A percentile compares a stretch with the other conserved stretches of the same genome.
phyloP scores from a whole-genome alignment of 2,113 vertebrate genomes.

The Microtus oregoni region DNA sequence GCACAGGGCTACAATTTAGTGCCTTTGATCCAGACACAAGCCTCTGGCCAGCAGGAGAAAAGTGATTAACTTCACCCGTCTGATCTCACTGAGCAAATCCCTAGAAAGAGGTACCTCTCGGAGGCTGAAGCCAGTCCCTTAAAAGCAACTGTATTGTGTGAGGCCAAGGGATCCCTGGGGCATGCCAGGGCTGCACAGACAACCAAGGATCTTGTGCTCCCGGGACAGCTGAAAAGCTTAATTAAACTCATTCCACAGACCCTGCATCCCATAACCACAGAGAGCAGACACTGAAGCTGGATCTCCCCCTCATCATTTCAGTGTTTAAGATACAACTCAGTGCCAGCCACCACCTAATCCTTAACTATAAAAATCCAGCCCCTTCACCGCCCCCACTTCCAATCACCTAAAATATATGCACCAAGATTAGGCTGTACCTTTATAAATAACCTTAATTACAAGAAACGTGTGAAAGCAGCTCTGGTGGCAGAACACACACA shows the following conservation, averaged over 20 bases:
- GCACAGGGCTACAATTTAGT: neutral
- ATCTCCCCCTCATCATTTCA: neutral
- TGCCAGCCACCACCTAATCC: neutral
- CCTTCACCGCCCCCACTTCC: neutral
- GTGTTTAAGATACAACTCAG: neutral
- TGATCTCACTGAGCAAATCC: neutral
- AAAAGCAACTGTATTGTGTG: neutral
- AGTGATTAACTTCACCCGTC: conserved; percentile 35
- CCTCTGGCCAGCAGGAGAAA: conserved; percentile 49
- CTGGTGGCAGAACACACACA: neutral
- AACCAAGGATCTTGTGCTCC: neutral
- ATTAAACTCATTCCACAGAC: conserved; percentile 60
- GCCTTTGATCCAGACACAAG: conserved; percentile 26
- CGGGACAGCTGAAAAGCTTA: conserved; percentile 56
- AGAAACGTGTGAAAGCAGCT: conserved; percentile 24
- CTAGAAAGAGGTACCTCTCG: neutral
- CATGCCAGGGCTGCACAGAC: neutral
- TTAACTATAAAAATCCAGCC: neutral
- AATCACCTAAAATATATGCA: neutral
- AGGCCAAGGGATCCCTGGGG: neutral
- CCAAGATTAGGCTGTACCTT: conserved; percentile 51
- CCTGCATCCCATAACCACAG: neutral
- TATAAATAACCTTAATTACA: conserved; percentile 43
- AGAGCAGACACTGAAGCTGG: neutral
- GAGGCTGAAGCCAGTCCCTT: neutral